Evolutionary conservation across 2,797 vertebrate species (phyloP).

Genomic region (Hybognathus amarus): DNA sequence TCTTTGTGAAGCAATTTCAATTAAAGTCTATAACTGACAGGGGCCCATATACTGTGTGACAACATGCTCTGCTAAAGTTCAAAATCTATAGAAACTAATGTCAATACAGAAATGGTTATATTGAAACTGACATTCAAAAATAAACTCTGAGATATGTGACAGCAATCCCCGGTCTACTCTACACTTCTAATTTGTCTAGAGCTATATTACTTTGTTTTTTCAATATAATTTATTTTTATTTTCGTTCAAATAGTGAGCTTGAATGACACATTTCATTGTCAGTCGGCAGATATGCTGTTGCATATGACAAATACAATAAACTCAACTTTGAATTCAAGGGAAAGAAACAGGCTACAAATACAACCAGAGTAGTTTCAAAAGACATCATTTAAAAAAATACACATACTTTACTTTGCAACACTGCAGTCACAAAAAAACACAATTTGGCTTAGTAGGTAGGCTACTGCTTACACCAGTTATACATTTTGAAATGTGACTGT

Average conservation of each 20-base stretch:
- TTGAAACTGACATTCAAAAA: not conserved
- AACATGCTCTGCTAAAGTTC: not conserved
- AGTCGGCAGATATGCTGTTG: not conserved
- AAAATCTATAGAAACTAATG: not conserved
- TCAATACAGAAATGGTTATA: not conserved
- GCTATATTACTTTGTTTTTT: not conserved
- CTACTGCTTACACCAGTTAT: not conserved
- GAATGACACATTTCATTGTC: not conserved
- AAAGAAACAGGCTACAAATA: constrained; percentile 9
- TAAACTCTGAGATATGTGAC: not conserved
- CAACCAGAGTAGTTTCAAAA: constrained; percentile 10
- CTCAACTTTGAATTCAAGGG: not conserved
- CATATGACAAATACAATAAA: constrained; percentile 4
- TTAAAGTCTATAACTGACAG: not conserved
- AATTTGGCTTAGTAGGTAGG: not conserved
- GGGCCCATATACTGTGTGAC: not conserved
- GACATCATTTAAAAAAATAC: not conserved
- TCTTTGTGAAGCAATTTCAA: not conserved
- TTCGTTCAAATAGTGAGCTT: not conserved
- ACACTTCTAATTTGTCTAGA: not conserved
- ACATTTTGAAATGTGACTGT: constrained; percentile 19
- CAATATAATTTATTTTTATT: not conserved
- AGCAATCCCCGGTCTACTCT: not conserved
- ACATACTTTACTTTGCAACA: not conserved
- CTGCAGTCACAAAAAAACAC: not conserved